Evolutionary conservation across 2,888 invertebrate genomes (phyloP), one percentile per base, ranked within the genome.

Genomic region (Ischnus inquisitorius): DNA sequence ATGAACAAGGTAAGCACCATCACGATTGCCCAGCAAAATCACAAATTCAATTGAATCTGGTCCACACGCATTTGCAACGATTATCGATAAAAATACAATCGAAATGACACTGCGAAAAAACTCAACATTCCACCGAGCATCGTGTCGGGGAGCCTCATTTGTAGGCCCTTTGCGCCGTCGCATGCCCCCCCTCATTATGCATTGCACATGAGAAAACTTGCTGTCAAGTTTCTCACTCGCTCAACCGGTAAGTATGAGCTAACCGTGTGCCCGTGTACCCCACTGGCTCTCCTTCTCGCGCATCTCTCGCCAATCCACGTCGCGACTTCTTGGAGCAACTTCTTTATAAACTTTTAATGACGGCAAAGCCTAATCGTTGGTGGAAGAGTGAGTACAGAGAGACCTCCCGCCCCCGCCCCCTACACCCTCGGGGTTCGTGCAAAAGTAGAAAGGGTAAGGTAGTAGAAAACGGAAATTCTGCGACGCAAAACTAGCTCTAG

Each of bases 261-360:
- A 46, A n/a, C 46, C n/a, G 46, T 46, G 46, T 46, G n/a, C 46
- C 46, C 34, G 25, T 43, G 28, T 22, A 46, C 64, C 22, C 51
- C 14, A 22, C 48, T 43, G 80, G 74, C 46, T 71, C 65, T 67
- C 68, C 48, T 78, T 72, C 64, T 69, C 80, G 65, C 72, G 62
- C 83, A 82, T 78, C 67, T 85, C 84, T 83, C 81, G 79, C 84
- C 81, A 85, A 62, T 83, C 85, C 62, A 69, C 82, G 88, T 90
- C 87, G 89, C 88, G 87, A 87, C 88, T 89, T 88, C 82, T 79
- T 88, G 87, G 88, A 90, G 88, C 67, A 57, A 90, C 92, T 92
- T 93, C 92, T 93, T 93, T 93, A 92, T 92, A 93, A 93, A 93
- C 93, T 93, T 93, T 93, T 93, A 93, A 93, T 93, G 93, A 93